These are phyloP conservation scores for Meloidogyne exigua DNA, from an alignment of 1,140 invertebrate species.

Conservation along the genomic window DNA sequence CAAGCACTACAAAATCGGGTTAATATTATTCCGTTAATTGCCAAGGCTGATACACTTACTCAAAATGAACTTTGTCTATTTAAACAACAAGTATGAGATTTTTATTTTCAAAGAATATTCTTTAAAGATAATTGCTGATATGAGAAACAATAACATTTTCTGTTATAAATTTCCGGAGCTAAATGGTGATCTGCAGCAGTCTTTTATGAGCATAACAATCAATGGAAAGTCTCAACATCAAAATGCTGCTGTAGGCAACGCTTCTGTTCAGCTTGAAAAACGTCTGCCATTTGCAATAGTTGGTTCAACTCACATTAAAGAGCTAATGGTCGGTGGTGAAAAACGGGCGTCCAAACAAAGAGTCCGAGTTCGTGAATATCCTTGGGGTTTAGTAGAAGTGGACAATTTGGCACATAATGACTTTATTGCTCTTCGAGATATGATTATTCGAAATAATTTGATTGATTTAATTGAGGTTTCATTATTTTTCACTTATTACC, in stretches of 20 bases:
- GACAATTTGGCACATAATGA: conserved; percentile 98
- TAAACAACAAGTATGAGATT: background rate
- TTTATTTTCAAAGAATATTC: background rate
- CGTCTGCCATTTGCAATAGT: conserved; percentile 94
- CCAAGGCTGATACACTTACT: conserved; percentile 97
- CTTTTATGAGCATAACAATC: conserved; percentile 56
- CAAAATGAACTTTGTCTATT: conserved; percentile 83
- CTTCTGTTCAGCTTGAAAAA: background rate
- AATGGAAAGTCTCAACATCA: background rate
- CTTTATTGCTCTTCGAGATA: conserved; percentile 92
- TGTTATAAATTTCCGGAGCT: conserved; percentile 95
- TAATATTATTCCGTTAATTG: conserved; percentile 96
- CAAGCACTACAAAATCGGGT: conserved; percentile 91
- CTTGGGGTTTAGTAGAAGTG: conserved; percentile 96
- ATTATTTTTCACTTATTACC: background rate
- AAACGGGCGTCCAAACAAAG: conserved; percentile 73
- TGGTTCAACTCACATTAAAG: conserved; percentile 94
- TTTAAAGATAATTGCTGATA: conserved; percentile 85
- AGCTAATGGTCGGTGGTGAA: conserved; percentile 69
- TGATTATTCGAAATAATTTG: conserved; percentile 87
- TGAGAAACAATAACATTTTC: conserved; percentile 94
- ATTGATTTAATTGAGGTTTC: conserved; percentile 86
- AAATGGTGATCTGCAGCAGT: conserved; percentile 73
- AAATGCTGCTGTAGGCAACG: background rate
- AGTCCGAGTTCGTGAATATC: conserved; percentile 79